Percentiles rank a stretch among this genome's conserved stretches.
Conservation (phyloP, 2,797 vertebrate species). For the Orientallactaga sibirica region DNA sequence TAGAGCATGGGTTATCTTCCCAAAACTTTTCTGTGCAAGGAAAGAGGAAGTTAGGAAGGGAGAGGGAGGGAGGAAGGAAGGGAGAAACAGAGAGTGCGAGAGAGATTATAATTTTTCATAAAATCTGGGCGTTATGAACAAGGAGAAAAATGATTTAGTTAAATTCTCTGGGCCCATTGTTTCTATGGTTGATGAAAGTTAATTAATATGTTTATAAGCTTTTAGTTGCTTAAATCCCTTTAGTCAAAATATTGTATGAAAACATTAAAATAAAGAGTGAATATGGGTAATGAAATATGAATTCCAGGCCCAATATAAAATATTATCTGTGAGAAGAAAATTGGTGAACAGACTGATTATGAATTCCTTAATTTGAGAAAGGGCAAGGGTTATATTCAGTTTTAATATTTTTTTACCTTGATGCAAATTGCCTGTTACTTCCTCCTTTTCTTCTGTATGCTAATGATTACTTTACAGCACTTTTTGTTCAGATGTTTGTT, state of each 20-base stretch:
- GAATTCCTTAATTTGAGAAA: background rate
- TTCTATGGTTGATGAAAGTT: background rate
- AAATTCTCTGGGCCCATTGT: background rate
- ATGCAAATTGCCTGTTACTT: background rate
- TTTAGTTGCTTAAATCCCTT: background rate
- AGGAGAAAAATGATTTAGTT: background rate
- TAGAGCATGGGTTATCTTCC: no score
- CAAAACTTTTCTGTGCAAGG: background rate
- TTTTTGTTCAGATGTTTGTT: conserved; percentile 40
- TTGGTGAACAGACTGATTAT: background rate
- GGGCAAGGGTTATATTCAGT: background rate
- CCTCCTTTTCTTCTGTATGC: background rate
- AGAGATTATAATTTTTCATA: background rate
- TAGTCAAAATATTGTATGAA: background rate
- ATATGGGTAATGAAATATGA: background rate
- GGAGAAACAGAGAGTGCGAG: background rate
- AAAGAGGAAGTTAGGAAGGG: no score
- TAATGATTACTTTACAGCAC: conserved; percentile 15
- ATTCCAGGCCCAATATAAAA: background rate
- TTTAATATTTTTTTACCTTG: background rate
- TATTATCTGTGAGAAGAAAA: background rate
- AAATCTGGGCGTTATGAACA: background rate
- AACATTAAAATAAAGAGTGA: background rate
- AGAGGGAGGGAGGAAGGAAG: background rate
- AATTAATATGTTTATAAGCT: background rate